Evolutionary conservation across 2,888 invertebrate species (phyloP).

Genomic region (Trichogramma dendrolimi): DNA sequence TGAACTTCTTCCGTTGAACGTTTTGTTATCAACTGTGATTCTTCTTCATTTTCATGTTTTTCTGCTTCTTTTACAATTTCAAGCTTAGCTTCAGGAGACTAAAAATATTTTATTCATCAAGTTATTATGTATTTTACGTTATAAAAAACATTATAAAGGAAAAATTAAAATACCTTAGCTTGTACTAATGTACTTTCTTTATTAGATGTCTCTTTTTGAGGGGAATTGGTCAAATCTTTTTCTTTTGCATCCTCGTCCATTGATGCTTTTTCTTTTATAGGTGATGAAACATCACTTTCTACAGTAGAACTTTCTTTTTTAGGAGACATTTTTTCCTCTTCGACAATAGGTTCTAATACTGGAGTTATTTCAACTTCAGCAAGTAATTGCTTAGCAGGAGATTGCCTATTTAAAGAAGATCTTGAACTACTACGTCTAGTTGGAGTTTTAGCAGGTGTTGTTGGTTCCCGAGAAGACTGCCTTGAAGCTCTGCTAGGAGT

Average conservation of each 20-base stretch:
- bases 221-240: neutral
- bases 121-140: neutral
- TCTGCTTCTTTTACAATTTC: slow-evolving; percentile 23
- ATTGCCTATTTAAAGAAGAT: slow-evolving; percentile 26
- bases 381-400: slow-evolving; percentile 30
- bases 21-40: slow-evolving; percentile 23
- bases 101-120: neutral
- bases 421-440: slow-evolving; percentile 29
- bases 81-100: slow-evolving; percentile 7
- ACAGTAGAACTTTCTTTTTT: slow-evolving; percentile 8
- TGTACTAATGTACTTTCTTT: slow-evolving; percentile 15
- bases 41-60: slow-evolving; percentile 15
- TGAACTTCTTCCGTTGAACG: slow-evolving; percentile 13
- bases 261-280: slow-evolving; percentile 10
- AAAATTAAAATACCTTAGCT: slow-evolving; percentile 15
- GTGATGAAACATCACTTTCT: neutral
- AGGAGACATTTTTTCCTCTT: slow-evolving; percentile 20
- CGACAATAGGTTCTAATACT: slow-evolving; percentile 22
- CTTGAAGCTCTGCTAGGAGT: slow-evolving; percentile 43
- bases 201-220: slow-evolving; percentile 1
- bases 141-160: neutral
- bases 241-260: slow-evolving; percentile 1
- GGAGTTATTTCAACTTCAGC: slow-evolving; percentile 24
- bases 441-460: slow-evolving; percentile 32
- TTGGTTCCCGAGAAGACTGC: slow-evolving; percentile 33